phyloP scores from a whole-genome alignment of 2,888 invertebrate species.

The Temnothorax ravouxi region DNA sequence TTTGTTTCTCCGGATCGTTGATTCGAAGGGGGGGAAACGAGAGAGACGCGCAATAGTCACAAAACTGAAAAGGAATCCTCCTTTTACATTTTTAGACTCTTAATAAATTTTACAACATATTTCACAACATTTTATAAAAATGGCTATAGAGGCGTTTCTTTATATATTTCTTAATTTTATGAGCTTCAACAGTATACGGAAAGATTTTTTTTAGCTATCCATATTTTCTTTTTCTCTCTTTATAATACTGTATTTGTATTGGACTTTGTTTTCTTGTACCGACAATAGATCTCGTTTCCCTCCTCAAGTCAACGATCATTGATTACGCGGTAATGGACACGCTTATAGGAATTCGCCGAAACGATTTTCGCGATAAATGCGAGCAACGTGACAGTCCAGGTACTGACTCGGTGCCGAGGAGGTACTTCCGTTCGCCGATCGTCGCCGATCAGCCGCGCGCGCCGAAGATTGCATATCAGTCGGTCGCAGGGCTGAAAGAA shows the following conservation, averaged over 20 bases:
- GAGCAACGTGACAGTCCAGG: slow-evolving; percentile 38
- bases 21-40: slow-evolving; percentile 29
- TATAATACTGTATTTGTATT: slow-evolving; percentile 45
- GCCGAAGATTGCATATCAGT: slow-evolving; percentile 8
- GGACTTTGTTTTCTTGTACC: slow-evolving; percentile 52
- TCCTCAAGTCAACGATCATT: slow-evolving; percentile 13
- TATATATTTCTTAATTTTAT: slow-evolving; percentile 44
- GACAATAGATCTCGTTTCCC: slow-evolving; percentile 27
- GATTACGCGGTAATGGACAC: slow-evolving; percentile 21
- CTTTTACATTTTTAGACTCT: slow-evolving; percentile 42
- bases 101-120: slow-evolving; percentile 52
- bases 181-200: slow-evolving; percentile 57
- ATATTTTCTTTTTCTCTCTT: background rate
- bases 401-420: slow-evolving; percentile 36
- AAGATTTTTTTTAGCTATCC: slow-evolving; percentile 15
- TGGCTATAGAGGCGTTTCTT: slow-evolving; percentile 34
- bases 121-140: slow-evolving; percentile 49
- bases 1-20: background rate
- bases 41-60: slow-evolving; percentile 16
- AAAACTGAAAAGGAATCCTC: slow-evolving; percentile 40
- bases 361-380: slow-evolving; percentile 29
- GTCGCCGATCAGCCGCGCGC: slow-evolving; percentile 24
- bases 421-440: slow-evolving; percentile 9
- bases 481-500: slow-evolving; percentile 55
- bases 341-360: slow-evolving; percentile 15